Evolutionary conservation across 2,888 invertebrate genomes (phyloP).

Genomic region (Stramonita haemastoma): DNA sequence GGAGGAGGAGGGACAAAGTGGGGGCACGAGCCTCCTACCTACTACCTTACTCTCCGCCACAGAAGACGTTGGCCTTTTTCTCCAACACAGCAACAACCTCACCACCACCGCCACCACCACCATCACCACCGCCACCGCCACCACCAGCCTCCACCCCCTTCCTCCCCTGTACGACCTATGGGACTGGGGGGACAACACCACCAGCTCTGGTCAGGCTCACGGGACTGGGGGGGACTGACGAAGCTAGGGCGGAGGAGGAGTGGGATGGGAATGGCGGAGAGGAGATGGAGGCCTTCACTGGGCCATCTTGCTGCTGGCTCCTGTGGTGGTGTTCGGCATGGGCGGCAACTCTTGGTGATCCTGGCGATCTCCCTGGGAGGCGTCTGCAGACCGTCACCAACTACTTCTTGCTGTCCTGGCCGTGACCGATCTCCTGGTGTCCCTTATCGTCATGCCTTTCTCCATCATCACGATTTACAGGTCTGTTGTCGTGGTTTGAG

Average conservation of each 20-base stretch:
- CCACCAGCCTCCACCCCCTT: background rate
- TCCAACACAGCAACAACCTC: too few relatives aligned
- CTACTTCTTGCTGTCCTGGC: conserved; percentile 96
- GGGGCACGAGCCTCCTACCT: too few relatives aligned
- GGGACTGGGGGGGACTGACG: background rate
- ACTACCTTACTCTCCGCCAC: too few relatives aligned
- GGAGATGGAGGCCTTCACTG: conserved; percentile 54
- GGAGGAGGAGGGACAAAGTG: too few relatives aligned
- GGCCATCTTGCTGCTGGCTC: conserved; percentile 63
- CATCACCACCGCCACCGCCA: background rate
- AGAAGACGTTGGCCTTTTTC: too few relatives aligned
- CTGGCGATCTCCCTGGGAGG: conserved; percentile 92
- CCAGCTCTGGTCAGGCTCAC: background rate
- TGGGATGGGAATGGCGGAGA: background rate
- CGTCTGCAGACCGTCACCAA: conserved; percentile 96
- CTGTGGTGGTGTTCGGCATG: conserved; percentile 69
- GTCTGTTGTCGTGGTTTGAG: conserved; percentile 79
- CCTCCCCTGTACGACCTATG: background rate
- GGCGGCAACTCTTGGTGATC: conserved; percentile 93
- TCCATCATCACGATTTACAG: conserved; percentile 95
- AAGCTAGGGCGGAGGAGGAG: background rate
- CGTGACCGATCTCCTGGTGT: conserved; percentile 94
- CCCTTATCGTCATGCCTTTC: conserved; percentile 96
- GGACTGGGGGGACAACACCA: background rate
- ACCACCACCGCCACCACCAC: background rate